Base-by-base conservation (phyloP, 2,113 vertebrate species). In the Lagopus leucura region DNA sequence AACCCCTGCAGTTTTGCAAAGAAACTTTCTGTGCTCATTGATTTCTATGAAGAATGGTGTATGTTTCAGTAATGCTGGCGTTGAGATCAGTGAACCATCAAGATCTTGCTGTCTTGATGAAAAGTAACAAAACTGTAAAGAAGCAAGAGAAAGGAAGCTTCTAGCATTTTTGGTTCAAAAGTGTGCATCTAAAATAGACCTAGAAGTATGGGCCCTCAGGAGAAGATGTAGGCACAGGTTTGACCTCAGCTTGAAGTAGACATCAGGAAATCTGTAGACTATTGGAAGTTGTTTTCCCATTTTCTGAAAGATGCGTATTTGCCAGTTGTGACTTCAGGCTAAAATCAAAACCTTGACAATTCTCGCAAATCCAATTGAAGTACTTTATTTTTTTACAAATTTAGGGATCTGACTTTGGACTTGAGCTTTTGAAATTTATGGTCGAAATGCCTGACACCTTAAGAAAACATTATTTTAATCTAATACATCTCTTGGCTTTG, bases 231-330 rank as follows among this genome's bases (percentile, higher is more conserved):
- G 43, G 48, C 13, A 2, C 11, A n/a, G 38, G 38, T 52, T 61
- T 90, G 65, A 50, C 47, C 34, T 81, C 0, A 0, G 1, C 20
- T 12, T 86, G 67, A 76, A 27, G 58, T 38, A 36, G 34, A 47
- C 30, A 4, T 3, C 8, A 19, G 30, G 14, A 50, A 52, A n/a
- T 25, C 10, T 13, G 10, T 5, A 6, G 57, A 45, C 30, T 22
- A 65, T 28, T 27, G 45, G 27, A 13, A 32, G 32, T 6, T 27
- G 1, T 34, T 64, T 43, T 65, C 28, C 12, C 10, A 0, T 66
- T 70, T 32, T 22, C 9, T 30, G 50, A 15, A 40, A 72, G 36
- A 8, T 74, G 42, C 11, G 3, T 36, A 25, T 79, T 84, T 75
- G 43, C 28, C 60, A 22, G 11, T 76, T 32, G 38, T 72, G 17